phyloP scores from a whole-genome alignment of 2,113 vertebrate species.

The Nibea coibor region DNA sequence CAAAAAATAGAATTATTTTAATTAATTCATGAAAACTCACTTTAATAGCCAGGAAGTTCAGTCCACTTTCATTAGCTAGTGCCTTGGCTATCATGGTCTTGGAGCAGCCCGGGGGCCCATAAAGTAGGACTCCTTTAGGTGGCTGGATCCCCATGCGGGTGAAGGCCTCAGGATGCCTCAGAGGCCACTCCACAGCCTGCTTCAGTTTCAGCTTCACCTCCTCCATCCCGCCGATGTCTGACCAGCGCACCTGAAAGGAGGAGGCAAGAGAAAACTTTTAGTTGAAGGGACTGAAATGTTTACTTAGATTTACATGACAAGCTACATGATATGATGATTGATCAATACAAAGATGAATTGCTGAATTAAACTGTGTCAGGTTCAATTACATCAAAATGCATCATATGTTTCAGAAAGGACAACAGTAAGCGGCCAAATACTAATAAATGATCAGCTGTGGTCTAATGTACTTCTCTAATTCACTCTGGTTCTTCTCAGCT shows the following conservation, averaged over 20 bases:
- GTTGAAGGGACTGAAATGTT: background rate
- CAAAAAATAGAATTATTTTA: background rate
- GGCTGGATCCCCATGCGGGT: conserved; percentile 92
- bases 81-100: conserved; percentile 99
- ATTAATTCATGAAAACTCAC: conserved; percentile 73
- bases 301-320: background rate
- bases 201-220: conserved; percentile 94
- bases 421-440: background rate
- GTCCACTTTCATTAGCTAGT: conserved; percentile 93
- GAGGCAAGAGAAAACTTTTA: background rate
- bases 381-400: background rate
- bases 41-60: conserved; percentile 97
- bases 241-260: conserved; percentile 89
- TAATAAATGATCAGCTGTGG: conserved; percentile 5
- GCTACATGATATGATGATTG: too few species aligned
- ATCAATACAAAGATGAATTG: background rate
- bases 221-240: conserved; percentile 96
- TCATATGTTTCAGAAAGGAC: background rate
- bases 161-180: conserved; percentile 93
- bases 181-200: conserved; percentile 97
- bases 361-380: background rate
- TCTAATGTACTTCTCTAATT: background rate
- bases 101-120: conserved; percentile 97
- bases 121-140: conserved; percentile 94
- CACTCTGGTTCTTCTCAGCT: background rate